Conservation (phyloP, 2,888 invertebrate species). For the Drosophila dives region DNA sequence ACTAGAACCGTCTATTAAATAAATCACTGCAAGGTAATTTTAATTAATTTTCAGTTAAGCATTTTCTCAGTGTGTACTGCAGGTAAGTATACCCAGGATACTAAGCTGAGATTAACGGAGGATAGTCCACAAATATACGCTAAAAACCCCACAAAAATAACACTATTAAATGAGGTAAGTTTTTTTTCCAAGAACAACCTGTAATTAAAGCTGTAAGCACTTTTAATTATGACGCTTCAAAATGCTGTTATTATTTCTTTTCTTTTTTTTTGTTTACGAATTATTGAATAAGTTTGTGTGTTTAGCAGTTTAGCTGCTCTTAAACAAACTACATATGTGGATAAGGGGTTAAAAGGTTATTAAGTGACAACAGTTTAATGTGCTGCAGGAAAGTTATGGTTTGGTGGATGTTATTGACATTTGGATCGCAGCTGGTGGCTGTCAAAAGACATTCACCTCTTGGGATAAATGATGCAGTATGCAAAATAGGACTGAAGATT, state of each 20-base stretch:
- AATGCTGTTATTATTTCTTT: conserved; percentile 1
- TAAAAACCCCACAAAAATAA: conserved; percentile 1
- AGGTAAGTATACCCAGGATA: neutral
- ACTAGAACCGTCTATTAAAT: neutral
- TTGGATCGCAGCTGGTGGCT: conserved; percentile 19
- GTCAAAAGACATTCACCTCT: conserved; percentile 2
- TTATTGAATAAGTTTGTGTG: conserved; percentile 61
- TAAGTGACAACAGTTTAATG: conserved; percentile 11
- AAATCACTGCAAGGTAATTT: neutral
- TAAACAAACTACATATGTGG: neutral
- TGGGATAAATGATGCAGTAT: neutral
- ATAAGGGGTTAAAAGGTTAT: conserved; percentile 24
- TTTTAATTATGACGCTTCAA: conserved; percentile 50
- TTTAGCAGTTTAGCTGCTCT: conserved; percentile 6
- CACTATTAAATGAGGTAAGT: conserved; percentile 20
- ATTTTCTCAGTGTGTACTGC: neutral
- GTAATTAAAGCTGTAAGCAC: conserved; percentile 57
- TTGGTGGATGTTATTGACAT: conserved; percentile 41
- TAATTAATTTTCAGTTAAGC: neutral
- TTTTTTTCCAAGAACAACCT: conserved; percentile 59
- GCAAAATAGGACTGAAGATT: neutral
- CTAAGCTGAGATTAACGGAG: neutral
- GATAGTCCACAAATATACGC: neutral
- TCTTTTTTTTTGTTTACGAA: conserved; percentile 13
- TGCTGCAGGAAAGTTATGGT: conserved; percentile 30